Evolutionary conservation across 2,113 vertebrate genomes (phyloP).

Genomic region (Lepus americanus): DNA sequence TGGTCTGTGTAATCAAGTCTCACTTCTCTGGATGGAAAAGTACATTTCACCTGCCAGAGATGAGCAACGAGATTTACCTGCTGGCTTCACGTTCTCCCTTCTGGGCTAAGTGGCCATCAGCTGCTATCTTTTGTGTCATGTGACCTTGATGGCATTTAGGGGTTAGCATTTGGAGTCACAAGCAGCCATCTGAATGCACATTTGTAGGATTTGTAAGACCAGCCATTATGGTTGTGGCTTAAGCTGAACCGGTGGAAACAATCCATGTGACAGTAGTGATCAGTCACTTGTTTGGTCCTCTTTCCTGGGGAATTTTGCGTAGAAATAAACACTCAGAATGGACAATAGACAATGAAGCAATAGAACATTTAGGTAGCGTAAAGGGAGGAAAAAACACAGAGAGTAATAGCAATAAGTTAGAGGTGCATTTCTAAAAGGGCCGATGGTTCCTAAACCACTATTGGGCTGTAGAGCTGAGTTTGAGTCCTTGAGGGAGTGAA

Average conservation of each 20-base stretch:
- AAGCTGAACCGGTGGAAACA: neutral
- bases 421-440: neutral
- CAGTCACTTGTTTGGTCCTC: neutral
- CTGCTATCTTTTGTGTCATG: neutral
- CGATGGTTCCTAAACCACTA: neutral
- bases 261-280: neutral
- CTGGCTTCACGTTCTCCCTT: conserved; percentile 1
- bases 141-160: neutral
- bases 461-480: neutral
- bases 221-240: neutral
- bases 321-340: neutral
- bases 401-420: neutral
- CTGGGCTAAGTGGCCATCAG: neutral
- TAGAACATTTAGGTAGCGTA: neutral
- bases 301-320: conserved; percentile 19
- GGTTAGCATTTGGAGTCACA: neutral
- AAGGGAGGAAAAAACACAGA: neutral
- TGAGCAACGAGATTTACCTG: neutral
- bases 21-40: conserved; percentile 3
- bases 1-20: neutral
- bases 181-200: neutral
- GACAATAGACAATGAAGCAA: neutral
- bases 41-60: neutral
- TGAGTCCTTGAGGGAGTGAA: no score
- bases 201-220: neutral